Evolutionary conservation across 2,113 vertebrate genomes (phyloP).

Genomic region (Caracal caracal): DNA sequence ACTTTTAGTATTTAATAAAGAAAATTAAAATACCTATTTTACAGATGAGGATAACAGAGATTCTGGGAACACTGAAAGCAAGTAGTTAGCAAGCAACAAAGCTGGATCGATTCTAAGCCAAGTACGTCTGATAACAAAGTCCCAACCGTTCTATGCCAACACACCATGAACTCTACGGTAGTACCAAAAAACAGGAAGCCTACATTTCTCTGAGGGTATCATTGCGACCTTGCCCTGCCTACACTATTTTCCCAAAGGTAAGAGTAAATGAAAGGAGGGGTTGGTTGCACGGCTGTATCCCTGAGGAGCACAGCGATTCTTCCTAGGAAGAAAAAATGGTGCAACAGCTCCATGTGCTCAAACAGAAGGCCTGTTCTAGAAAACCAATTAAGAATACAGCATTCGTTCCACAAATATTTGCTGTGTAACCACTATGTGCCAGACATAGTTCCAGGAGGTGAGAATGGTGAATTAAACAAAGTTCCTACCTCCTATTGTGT

Average conservation of each 20-base stretch:
- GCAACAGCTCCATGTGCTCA: neutral
- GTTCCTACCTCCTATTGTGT: neutral
- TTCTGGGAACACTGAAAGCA: neutral
- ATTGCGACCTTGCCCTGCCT: neutral
- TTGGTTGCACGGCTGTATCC: neutral
- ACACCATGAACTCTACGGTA: neutral
- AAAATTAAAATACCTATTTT: neutral
- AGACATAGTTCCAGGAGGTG: neutral
- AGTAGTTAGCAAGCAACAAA: neutral
- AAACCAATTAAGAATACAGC: neutral
- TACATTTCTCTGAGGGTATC: neutral
- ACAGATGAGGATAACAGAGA: neutral
- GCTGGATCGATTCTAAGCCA: neutral
- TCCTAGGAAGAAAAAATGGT: constrained; percentile 32
- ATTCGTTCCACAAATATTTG: neutral
- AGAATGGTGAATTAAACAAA: neutral
- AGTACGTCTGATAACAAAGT: neutral
- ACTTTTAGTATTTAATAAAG: constrained; percentile 4
- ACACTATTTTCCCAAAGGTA: neutral
- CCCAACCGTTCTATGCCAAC: neutral
- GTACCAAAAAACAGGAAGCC: neutral
- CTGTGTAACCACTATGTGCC: neutral
- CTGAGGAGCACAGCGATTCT: neutral
- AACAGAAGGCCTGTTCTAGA: neutral
- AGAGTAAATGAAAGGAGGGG: neutral